These are phyloP conservation scores for Sturmia bella DNA, from an alignment of 2,888 invertebrate species.

Conservation along the genomic window DNA sequence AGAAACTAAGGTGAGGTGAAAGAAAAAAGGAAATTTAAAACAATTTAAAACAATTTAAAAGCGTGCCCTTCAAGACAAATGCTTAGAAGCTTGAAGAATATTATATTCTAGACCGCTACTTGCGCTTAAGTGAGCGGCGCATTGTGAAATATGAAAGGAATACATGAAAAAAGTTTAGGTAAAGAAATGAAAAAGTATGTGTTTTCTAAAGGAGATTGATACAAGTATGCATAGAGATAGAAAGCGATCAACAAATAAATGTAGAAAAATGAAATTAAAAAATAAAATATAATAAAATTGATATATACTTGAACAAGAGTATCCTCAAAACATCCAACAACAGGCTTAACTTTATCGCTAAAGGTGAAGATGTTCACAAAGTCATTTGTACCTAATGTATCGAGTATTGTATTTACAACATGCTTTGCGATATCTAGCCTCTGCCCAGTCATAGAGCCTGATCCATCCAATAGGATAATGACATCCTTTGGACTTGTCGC, in stretches of 20 bases:
- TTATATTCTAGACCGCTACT: slow-evolving; percentile 10
- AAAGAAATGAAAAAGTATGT: background rate
- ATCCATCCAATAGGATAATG: slow-evolving; percentile 91
- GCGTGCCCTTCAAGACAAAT: slow-evolving; percentile 25
- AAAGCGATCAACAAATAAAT: slow-evolving; percentile 18
- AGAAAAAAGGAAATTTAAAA: slow-evolving; percentile 35
- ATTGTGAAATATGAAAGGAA: no score
- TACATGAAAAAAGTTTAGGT: slow-evolving; percentile 8
- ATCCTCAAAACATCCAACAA: slow-evolving; percentile 94
- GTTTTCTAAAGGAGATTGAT: background rate
- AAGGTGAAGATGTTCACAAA: slow-evolving; percentile 98
- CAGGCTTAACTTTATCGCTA: slow-evolving; percentile 89
- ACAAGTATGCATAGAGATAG: background rate
- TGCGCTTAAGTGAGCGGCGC: slow-evolving; percentile 3
- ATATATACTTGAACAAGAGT: slow-evolving; percentile 91
- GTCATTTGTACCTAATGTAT: slow-evolving; percentile 98
- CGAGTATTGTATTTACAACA: slow-evolving; percentile 93
- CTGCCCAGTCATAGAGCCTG: slow-evolving; percentile 95
- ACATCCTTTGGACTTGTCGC: slow-evolving; percentile 98
- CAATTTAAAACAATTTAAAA: slow-evolving; percentile 3
- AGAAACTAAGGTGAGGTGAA: slow-evolving; percentile 38
- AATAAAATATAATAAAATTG: slow-evolving; percentile 52
- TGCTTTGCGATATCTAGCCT: slow-evolving; percentile 94
- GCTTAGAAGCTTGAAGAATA: slow-evolving; percentile 7
- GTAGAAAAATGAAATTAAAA: slow-evolving; percentile 13